phyloP scores from a whole-genome alignment of 2,888 invertebrate genomes.

The Volucella bombylans region DNA sequence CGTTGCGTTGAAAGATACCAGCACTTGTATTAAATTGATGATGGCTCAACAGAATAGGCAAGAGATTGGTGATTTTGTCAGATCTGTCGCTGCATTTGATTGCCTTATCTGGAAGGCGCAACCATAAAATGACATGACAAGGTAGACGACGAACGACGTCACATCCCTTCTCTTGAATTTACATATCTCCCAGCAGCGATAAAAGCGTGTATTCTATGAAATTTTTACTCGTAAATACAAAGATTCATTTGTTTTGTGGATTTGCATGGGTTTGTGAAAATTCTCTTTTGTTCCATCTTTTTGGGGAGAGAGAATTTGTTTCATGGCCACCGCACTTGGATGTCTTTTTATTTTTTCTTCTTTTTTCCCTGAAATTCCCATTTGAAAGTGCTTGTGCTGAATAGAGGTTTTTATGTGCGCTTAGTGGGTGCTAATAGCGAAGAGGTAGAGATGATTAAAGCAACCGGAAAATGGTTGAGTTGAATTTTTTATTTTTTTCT shows the following conservation, averaged over 20 bases:
- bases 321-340: conserved; percentile 56
- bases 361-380: background rate
- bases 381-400: conserved; percentile 19
- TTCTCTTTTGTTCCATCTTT: conserved; percentile 20
- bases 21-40: conserved; percentile 20
- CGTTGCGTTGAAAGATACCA: conserved; percentile 35
- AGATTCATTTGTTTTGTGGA: background rate
- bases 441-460: conserved; percentile 68
- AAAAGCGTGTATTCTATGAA: background rate
- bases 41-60: conserved; percentile 27
- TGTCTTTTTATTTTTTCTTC: background rate
- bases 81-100: conserved; percentile 52
- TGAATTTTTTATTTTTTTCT: conserved; percentile 28
- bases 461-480: conserved; percentile 73
- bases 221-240: background rate
- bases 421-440: conserved; percentile 56
- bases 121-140: conserved; percentile 39
- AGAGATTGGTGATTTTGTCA: conserved; percentile 16
- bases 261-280: conserved; percentile 2
- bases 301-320: conserved; percentile 18
- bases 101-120: conserved; percentile 46
- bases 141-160: conserved; percentile 16
- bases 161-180: conserved; percentile 15
- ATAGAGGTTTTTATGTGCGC: conserved; percentile 32
- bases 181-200: conserved; percentile 9